A percentile compares a stretch with the other conserved stretches of the same genome.
These are phyloP conservation scores for Hormaphis cornu DNA, from an alignment of 1,140 invertebrate species.

Conservation along the genomic window DNA sequence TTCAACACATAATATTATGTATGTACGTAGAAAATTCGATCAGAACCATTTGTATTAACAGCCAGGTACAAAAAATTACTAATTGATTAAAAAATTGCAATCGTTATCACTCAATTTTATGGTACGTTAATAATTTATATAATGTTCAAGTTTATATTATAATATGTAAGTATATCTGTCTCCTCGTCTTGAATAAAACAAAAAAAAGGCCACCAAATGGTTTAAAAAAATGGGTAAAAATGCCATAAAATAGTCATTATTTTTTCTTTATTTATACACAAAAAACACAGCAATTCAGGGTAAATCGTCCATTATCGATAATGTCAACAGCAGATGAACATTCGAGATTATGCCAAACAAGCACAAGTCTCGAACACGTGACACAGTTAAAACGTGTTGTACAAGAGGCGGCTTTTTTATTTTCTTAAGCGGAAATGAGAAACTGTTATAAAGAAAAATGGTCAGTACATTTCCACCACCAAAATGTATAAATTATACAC, in stretches of 20 bases:
- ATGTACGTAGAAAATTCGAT: slow-evolving; percentile 28
- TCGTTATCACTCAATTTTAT: slow-evolving; percentile 25
- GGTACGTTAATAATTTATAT: slow-evolving; percentile 17
- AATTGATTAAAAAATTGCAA: slow-evolving; percentile 26
- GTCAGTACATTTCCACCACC: slow-evolving; percentile 25
- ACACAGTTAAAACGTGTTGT: no score
- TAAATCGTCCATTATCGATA: background rate
- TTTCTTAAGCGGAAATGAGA: background rate
- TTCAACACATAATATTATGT: no score
- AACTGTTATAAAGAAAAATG: slow-evolving; percentile 11
- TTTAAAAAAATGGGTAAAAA: slow-evolving; percentile 14
- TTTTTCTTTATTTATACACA: slow-evolving; percentile 19
- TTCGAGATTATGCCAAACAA: slow-evolving; percentile 15
- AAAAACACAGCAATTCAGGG: slow-evolving; percentile 5
- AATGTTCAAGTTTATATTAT: slow-evolving; percentile 5
- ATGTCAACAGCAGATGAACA: slow-evolving; percentile 22
- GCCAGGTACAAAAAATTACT: slow-evolving; percentile 30
- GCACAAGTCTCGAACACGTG: no score
- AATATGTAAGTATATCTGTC: background rate
- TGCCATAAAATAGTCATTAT: slow-evolving; percentile 11
- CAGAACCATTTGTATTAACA: slow-evolving; percentile 16
- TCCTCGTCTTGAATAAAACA: slow-evolving; percentile 21
- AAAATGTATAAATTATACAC: slow-evolving; percentile 2
- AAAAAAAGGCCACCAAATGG: slow-evolving; percentile 21
- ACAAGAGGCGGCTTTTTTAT: background rate